Conservation (phyloP, 2,113 vertebrate species). For the mouse (Mus musculus) region DNA sequence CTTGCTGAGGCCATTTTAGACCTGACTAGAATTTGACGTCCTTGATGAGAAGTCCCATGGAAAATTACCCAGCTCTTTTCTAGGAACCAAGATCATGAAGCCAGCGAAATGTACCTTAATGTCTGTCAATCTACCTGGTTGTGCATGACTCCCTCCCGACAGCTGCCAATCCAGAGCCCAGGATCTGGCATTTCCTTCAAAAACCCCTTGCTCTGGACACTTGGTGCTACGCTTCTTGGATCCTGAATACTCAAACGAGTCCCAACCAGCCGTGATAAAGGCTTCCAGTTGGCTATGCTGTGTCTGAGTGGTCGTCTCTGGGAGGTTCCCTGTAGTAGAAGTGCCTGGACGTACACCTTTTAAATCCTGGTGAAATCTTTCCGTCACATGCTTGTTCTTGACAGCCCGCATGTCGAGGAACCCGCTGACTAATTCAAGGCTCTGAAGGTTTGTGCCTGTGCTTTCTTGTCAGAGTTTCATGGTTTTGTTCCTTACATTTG, state of each 20-base stretch:
- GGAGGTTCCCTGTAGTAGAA: background rate
- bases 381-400: background rate
- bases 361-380: background rate
- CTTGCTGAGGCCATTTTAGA: background rate
- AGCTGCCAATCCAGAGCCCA: background rate
- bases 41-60: background rate
- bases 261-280: background rate
- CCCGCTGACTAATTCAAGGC: background rate
- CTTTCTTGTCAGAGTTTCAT: background rate
- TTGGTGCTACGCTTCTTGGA: background rate
- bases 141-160: background rate
- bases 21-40: background rate
- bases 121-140: background rate
- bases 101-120: background rate
- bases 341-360: background rate
- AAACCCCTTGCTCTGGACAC: background rate
- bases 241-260: background rate
- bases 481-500: background rate
- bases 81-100: background rate
- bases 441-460: background rate
- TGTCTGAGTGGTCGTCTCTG: background rate
- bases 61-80: background rate
- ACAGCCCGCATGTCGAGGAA: background rate
- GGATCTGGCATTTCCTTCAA: background rate
- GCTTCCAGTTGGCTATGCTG: no score